Percentiles rank a stretch among this genome's conserved stretches.
phyloP scores from a whole-genome alignment of 2,113 vertebrate genomes.

The Tetraodon nigroviridis region DNA sequence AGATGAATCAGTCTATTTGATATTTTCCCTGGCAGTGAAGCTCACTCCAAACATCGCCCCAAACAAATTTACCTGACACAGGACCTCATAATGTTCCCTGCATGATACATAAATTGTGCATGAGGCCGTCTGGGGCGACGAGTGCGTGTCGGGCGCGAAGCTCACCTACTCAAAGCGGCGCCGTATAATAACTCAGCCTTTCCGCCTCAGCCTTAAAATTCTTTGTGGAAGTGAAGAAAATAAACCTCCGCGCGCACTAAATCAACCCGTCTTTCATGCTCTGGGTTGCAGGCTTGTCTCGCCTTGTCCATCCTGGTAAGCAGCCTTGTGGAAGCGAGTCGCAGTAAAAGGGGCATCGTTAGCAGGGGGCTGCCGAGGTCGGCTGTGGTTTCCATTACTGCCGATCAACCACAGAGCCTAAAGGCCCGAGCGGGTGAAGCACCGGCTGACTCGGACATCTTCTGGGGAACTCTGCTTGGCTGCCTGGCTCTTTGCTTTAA shows the following conservation, averaged over 20 bases:
- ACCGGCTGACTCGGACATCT: slow-evolving; percentile 21
- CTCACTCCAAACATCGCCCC: slow-evolving; percentile 16
- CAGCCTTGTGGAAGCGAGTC: slow-evolving; percentile 57
- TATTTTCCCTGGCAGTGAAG: slow-evolving; percentile 34
- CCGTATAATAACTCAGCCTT: slow-evolving; percentile 12
- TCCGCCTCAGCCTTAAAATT: slow-evolving; percentile 11
- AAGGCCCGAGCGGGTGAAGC: slow-evolving; percentile 35
- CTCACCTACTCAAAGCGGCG: slow-evolving; percentile 1
- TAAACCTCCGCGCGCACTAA: too few species aligned
- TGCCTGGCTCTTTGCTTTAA: slow-evolving; percentile 11
- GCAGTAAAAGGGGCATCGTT: slow-evolving; percentile 53
- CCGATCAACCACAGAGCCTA: slow-evolving; percentile 53
- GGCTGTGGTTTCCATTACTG: slow-evolving; percentile 54
- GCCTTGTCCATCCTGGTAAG: slow-evolving; percentile 48
- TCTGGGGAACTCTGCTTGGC: slow-evolving; percentile 16
- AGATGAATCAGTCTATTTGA: slow-evolving; percentile 47
- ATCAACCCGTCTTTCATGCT: slow-evolving; percentile 18
- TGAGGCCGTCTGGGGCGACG: slow-evolving; percentile 15
- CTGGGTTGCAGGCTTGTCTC: slow-evolving; percentile 26
- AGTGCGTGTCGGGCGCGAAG: slow-evolving; percentile 12
- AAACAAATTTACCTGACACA: slow-evolving; percentile 52
- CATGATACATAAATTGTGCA: slow-evolving; percentile 47
- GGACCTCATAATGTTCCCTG: slow-evolving; percentile 45
- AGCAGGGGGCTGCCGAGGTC: slow-evolving; percentile 47
- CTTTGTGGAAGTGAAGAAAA: slow-evolving; percentile 6